These are phyloP conservation scores for Gibbula magus DNA, from an alignment of 2,888 invertebrate genomes.

Conservation along the genomic window DNA sequence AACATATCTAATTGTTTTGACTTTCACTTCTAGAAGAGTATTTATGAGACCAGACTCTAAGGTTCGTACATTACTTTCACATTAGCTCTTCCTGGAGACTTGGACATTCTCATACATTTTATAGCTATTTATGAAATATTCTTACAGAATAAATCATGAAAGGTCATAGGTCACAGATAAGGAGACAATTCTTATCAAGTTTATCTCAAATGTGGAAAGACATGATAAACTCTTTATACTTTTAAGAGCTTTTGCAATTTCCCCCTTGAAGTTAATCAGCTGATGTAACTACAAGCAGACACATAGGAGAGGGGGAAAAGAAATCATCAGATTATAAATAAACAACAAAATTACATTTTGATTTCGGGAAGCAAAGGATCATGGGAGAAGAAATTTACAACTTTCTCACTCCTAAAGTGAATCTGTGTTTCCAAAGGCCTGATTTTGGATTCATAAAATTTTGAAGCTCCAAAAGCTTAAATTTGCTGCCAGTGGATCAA, in stretches of 20 bases:
- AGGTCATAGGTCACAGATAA: not conserved
- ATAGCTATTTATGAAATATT: no score
- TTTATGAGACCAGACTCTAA: no score
- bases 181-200: slow-evolving; percentile 6
- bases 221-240: slow-evolving; percentile 4
- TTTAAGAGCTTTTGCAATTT: not conserved
- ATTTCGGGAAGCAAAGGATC: not conserved
- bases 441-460: no score
- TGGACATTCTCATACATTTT: no score
- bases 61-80: no score
- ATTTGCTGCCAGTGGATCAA: no score
- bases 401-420: not conserved
- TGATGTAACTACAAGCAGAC: not conserved
- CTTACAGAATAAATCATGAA: not conserved
- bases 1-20: no score
- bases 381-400: not conserved
- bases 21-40: no score
- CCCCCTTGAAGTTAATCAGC: not conserved
- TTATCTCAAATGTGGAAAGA: slow-evolving; percentile 10
- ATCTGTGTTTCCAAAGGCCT: not conserved
- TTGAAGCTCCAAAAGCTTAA: no score
- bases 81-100: no score
- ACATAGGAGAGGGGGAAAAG: not conserved
- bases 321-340: not conserved
- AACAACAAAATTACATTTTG: not conserved